Evolutionary conservation across 2,113 vertebrate species (phyloP).

Genomic region (Bubo bubo): DNA sequence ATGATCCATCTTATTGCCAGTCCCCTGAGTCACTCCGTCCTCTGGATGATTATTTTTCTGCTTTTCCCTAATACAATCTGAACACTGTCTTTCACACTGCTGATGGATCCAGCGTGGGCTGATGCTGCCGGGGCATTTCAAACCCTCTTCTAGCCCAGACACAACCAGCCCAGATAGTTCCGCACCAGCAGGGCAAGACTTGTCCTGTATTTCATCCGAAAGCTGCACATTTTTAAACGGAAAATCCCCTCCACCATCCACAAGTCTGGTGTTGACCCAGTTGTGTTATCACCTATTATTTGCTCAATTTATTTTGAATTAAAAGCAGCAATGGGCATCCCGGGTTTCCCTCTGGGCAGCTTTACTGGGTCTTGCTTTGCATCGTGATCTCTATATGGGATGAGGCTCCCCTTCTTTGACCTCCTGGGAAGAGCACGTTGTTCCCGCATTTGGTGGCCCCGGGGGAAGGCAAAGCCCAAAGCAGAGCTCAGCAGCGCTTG

Average conservation of each 20-base stretch:
- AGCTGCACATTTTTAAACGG: neutral
- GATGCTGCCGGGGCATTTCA: neutral
- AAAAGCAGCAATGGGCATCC: neutral
- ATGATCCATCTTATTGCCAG: conserved; percentile 10
- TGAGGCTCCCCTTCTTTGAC: neutral
- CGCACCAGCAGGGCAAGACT: neutral
- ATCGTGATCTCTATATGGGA: neutral
- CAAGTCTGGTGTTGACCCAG: neutral
- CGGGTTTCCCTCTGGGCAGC: neutral
- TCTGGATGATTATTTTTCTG: neutral
- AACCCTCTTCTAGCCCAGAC: neutral
- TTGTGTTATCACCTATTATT: neutral
- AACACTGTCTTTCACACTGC: neutral
- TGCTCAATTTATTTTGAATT: neutral
- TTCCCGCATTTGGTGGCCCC: neutral
- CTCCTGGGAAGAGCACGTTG: neutral
- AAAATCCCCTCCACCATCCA: neutral
- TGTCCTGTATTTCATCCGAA: neutral
- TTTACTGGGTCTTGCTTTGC: neutral
- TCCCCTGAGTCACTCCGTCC: neutral
- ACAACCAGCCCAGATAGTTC: neutral
- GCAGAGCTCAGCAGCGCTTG: neutral
- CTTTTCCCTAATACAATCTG: neutral
- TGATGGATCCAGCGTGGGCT: fast-evolving
- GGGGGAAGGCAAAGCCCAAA: neutral